Evolutionary conservation across 2,797 vertebrate genomes (phyloP).

Genomic region (Hemibagrus guttatus): DNA sequence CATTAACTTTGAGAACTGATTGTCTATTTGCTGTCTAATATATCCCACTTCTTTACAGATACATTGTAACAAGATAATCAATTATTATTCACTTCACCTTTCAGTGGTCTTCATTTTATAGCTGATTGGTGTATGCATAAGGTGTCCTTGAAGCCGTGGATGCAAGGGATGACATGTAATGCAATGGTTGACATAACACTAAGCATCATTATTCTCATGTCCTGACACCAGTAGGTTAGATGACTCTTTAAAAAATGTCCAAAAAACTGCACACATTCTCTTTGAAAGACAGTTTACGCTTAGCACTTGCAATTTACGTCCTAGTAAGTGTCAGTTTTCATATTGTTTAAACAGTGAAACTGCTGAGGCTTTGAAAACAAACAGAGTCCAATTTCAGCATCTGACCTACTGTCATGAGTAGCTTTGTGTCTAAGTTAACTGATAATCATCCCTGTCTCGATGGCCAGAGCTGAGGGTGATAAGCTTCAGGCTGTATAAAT

Average conservation of each 20-base stretch:
- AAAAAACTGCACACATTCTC: neutral
- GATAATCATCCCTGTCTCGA: constrained; percentile 26
- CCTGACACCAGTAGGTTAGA: neutral
- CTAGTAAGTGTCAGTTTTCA: constrained; percentile 16
- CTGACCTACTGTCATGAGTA: constrained; percentile 9
- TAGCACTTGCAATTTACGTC: neutral
- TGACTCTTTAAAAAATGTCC: neutral
- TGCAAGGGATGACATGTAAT: neutral
- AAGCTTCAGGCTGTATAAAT: constrained; percentile 40
- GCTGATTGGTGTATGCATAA: neutral
- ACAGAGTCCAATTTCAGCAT: constrained; percentile 10
- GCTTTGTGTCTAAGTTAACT: constrained; percentile 22
- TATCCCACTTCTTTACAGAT: no score
- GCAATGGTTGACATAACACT: constrained; percentile 34
- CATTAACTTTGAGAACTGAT: no score
- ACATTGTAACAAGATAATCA: no score
- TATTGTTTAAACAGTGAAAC: constrained; percentile 6
- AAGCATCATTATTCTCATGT: constrained; percentile 11
- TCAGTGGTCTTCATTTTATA: no score
- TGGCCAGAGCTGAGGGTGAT: constrained; percentile 12
- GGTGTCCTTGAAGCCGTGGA: constrained; percentile 4
- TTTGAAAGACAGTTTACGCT: constrained; percentile 5
- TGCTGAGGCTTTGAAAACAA: neutral
- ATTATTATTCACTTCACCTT: no score
- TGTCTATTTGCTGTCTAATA: no score